These are phyloP conservation scores for Ophonus ardosiacus DNA, from an alignment of 2,888 invertebrate genomes.

Conservation along the genomic window DNA sequence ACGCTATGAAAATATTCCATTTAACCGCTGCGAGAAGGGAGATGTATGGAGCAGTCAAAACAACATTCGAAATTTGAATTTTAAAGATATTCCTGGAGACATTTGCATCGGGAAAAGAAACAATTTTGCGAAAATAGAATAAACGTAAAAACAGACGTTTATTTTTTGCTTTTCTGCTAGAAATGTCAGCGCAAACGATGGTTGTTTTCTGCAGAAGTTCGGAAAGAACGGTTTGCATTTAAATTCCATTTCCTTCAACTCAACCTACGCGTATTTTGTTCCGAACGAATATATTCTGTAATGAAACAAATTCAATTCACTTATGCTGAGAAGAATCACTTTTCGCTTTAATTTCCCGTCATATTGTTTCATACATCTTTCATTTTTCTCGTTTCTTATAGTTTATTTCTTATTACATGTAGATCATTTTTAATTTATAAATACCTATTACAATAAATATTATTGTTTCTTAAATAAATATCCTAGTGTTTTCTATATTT, in stretches of 20 bases:
- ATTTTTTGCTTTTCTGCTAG: constrained; percentile 55
- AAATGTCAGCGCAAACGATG: constrained; percentile 60
- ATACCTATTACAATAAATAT: too few species aligned
- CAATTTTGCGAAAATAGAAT: constrained; percentile 61
- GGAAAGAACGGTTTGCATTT: constrained; percentile 58
- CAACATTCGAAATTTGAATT: constrained; percentile 61
- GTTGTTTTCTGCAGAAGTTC: constrained; percentile 59
- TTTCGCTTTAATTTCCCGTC: constrained; percentile 27
- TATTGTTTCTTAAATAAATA: too few species aligned
- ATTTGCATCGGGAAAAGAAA: constrained; percentile 62
- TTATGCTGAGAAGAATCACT: constrained; percentile 28
- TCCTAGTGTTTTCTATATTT: too few species aligned
- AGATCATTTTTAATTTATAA: too few species aligned
- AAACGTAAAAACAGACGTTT: constrained; percentile 60
- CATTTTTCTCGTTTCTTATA: too few species aligned
- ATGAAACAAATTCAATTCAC: constrained; percentile 52
- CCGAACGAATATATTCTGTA: constrained; percentile 38
- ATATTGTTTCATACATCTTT: constrained; percentile 28
- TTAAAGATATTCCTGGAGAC: constrained; percentile 59
- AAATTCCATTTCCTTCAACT: constrained; percentile 53
- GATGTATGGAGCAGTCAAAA: constrained; percentile 59
- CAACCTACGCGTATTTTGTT: constrained; percentile 49
- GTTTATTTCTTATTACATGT: too few species aligned
- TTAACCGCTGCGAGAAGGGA: constrained; percentile 40
- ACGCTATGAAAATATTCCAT: constrained; percentile 54